phyloP scores from a whole-genome alignment of 2,113 vertebrate genomes.

The Mastomys natalensis region DNA sequence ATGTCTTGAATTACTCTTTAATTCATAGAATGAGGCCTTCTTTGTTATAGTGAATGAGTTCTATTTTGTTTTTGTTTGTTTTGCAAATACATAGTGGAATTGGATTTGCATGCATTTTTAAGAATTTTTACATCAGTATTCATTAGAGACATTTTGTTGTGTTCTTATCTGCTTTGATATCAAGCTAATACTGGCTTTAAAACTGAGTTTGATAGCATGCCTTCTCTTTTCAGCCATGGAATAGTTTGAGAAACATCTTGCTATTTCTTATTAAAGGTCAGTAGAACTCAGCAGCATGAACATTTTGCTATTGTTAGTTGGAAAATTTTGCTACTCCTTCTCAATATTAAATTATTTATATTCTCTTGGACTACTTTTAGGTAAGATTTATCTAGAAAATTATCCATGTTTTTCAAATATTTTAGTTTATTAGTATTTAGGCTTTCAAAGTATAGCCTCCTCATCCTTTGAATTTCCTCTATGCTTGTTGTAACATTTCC shows the following conservation, averaged over 20 bases:
- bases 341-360: not conserved
- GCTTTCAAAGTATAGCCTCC: not conserved
- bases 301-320: not conserved
- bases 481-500: not conserved
- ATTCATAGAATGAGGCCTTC: not conserved
- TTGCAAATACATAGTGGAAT: not conserved
- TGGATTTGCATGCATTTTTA: not conserved
- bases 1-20: not conserved
- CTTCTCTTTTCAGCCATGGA: not conserved
- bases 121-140: not conserved
- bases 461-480: not conserved
- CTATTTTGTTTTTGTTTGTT: not conserved
- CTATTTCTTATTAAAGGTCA: not conserved
- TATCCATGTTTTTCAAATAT: not conserved
- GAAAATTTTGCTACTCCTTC: not conserved
- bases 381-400: not conserved
- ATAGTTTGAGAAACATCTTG: not conserved
- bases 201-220: not conserved
- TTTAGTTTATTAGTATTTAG: not conserved
- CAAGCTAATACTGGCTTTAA: not conserved
- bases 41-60: not conserved
- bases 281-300: not conserved
- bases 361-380: not conserved
- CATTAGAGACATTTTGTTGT: too few species aligned
- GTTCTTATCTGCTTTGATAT: not conserved